phyloP scores from a whole-genome alignment of 2,888 invertebrate genomes.

The Vesta saturnalis region DNA sequence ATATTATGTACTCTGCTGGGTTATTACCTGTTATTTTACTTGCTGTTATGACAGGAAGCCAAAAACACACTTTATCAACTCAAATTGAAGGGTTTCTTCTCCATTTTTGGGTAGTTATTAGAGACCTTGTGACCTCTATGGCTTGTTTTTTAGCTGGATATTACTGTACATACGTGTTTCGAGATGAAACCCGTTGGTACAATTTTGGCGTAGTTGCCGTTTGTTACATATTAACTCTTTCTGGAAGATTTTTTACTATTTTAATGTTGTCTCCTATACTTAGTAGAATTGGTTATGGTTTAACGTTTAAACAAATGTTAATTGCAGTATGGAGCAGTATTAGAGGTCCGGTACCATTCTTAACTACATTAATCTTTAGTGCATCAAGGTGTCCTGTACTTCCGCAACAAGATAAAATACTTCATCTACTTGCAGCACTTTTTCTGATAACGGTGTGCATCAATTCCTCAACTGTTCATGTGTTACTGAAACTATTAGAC shows the following conservation, averaged over 20 bases:
- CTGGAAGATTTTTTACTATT: constrained; percentile 6
- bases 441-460: constrained; percentile 23
- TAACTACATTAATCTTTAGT: constrained; percentile 20
- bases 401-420: not conserved
- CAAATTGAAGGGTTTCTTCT: constrained; percentile 17
- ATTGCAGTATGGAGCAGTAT: constrained; percentile 28
- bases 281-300: constrained; percentile 31
- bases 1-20: no score
- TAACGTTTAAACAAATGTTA: constrained; percentile 17
- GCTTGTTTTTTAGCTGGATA: constrained; percentile 17
- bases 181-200: not conserved
- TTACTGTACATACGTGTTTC: constrained; percentile 2
- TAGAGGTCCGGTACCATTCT: constrained; percentile 22
- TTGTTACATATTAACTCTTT: constrained; percentile 18
- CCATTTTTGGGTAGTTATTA: constrained; percentile 23
- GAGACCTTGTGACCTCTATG: constrained; percentile 12
- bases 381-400: not conserved
- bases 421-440: constrained; percentile 24
- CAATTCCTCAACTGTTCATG: constrained; percentile 21
- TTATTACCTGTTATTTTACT: constrained; percentile 19
- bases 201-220: constrained; percentile 17
- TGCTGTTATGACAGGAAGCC: constrained; percentile 23
- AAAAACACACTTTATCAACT: constrained; percentile 23
- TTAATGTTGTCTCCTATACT: constrained; percentile 22
- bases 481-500: constrained; percentile 23